A percentile compares a stretch with the other conserved stretches of the same genome.
Conservation (phyloP, 23 tunicate genomes). For the Styela clava region DNA sequence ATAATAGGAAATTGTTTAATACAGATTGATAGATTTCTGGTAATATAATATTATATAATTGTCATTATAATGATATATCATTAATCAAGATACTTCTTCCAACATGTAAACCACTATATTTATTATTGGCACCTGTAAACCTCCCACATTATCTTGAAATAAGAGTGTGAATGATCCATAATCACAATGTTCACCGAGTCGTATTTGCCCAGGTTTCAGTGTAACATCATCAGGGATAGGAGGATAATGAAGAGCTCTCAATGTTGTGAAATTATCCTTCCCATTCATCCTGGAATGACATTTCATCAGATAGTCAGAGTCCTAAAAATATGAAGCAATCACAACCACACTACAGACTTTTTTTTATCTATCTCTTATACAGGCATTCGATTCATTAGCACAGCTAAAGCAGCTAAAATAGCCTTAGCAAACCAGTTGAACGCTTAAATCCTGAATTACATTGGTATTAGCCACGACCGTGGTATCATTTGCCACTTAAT, state of each 20-base stretch:
- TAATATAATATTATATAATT: no score
- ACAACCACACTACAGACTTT: not conserved
- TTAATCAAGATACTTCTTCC: no score
- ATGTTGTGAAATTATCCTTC: constrained; percentile 33
- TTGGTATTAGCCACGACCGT: no score
- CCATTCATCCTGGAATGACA: constrained; percentile 33
- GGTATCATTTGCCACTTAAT: no score
- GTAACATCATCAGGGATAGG: constrained; percentile 22
- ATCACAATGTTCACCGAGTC: constrained; percentile 76
- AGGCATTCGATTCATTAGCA: not conserved
- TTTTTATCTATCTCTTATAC: not conserved
- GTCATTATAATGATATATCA: no score
- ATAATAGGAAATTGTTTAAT: no score
- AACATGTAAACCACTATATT: no score
- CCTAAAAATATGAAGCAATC: constrained; percentile 20
- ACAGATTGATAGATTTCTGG: not conserved
- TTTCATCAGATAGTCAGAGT: constrained; percentile 38
- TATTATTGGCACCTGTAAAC: constrained; percentile 59
- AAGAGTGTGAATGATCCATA: constrained; percentile 79
- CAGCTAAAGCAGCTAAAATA: not conserved
- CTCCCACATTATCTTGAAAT: constrained; percentile 75
- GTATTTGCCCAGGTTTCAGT: constrained; percentile 20
- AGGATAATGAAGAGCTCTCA: constrained; percentile 69
- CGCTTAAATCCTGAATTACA: no score
- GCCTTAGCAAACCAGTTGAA: not conserved